These are phyloP conservation scores for Rhamnusium bicolor DNA, from an alignment of 2,888 invertebrate species.

Conservation along the genomic window DNA sequence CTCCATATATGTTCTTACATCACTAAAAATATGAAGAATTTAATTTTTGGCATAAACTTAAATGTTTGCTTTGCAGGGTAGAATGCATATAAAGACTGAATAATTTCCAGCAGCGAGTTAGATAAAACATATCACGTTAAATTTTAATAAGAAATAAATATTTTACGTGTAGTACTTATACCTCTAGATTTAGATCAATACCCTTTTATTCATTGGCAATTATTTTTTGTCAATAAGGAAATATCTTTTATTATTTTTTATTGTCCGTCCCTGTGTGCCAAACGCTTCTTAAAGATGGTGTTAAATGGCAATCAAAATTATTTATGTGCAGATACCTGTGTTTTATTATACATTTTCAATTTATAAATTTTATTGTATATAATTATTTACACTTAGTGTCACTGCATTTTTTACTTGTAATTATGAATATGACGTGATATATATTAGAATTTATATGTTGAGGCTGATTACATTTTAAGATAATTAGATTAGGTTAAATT, in stretches of 20 bases:
- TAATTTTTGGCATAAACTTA: too few species aligned
- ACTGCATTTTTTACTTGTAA: constrained; percentile 29
- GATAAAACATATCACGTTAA: constrained; percentile 46
- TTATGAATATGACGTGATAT: constrained; percentile 55
- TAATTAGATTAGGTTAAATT: constrained; percentile 51
- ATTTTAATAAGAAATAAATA: constrained; percentile 45
- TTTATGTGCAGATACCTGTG: constrained; percentile 7
- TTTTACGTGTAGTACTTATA: constrained; percentile 32
- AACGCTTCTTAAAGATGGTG: constrained; percentile 38
- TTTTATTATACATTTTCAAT: constrained; percentile 10
- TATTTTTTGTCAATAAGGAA: constrained; percentile 25
- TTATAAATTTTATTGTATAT: constrained; percentile 29
- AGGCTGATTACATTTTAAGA: constrained; percentile 62
- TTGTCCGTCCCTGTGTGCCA: constrained; percentile 56
- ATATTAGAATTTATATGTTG: constrained; percentile 59
- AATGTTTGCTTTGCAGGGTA: neutral
- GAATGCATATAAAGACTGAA: constrained; percentile 42
- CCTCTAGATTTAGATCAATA: neutral
- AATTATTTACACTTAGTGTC: constrained; percentile 17
- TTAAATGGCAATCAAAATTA: constrained; percentile 31
- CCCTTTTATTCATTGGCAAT: constrained; percentile 1
- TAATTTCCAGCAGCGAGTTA: constrained; percentile 23
- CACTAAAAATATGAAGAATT: too few species aligned
- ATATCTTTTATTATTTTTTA: constrained; percentile 33
- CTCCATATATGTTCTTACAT: too few species aligned